Base-by-base conservation (phyloP, 2,113 vertebrate species). In the Tursiops truncatus region DNA sequence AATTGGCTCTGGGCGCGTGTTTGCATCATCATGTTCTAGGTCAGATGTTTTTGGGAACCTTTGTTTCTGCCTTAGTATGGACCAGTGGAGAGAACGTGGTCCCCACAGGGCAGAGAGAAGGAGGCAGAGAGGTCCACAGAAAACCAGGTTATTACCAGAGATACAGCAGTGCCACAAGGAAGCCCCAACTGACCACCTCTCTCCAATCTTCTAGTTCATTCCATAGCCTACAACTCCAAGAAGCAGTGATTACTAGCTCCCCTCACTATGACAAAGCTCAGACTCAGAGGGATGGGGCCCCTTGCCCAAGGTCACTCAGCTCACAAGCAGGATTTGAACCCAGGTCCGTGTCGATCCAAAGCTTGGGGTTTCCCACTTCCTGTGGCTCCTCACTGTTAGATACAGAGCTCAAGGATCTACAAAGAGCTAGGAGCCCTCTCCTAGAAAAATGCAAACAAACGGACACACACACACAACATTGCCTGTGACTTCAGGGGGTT, bases 1-100 rank as follows among this genome's bases (percentile, higher is more conserved):
- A 33, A 41, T 17, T 2, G 31, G 6, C 36, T 71, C 26, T 3
- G 17, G 2, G 0, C 1, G 7, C 6, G 3, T 23, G 1, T 62
- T 26, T 60, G 18, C 63, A 2, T 7, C 11, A 28, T 17, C 18
- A 18, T 1, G 5, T 20, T 41, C 41, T 25, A 21, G 6, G 26
- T 6, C 90, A 81, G 71, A 47, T 31, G 33, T 74, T 67, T 77
- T 73, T 36, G 17, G 44, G 38, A 36, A 20, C 9, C 63, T 23
- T 21, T 31, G 31, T 36, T 70, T 50, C 77, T 89, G 26, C 41
- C 21, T 58, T 17, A 9, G 23, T 12, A 31, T 47, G 73, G 41
- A 23, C 38, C 70, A 53, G 26, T 3, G 1, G 73, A 38, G 28
- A 2, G 33, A 17, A 7, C 2, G 1, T 15, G 1, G 20, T 36